Conservation (phyloP, 2,113 vertebrate genomes). For the Clarias magur region DNA sequence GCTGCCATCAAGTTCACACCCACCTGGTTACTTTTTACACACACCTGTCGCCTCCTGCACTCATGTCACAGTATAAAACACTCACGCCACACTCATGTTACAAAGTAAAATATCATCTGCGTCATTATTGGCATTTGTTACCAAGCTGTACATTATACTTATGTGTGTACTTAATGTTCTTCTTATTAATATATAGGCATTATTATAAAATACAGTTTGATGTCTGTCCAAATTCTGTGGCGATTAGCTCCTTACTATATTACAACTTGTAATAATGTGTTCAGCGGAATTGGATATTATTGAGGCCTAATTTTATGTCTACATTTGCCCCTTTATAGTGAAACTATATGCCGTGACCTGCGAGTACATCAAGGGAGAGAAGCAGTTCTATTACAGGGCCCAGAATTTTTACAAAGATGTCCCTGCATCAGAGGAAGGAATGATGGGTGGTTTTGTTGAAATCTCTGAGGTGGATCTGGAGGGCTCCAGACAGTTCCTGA, state of each 20-base stretch:
- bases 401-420: conserved; percentile 91
- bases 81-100: too few relatives aligned
- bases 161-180: too few relatives aligned
- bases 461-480: conserved; percentile 85
- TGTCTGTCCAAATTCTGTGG: background rate
- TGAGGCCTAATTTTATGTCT: conserved; percentile 12
- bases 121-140: too few relatives aligned
- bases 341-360: conserved; percentile 94
- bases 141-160: too few relatives aligned
- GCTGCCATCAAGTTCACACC: too few relatives aligned
- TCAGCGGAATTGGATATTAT: background rate
- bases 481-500: conserved; percentile 85
- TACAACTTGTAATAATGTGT: background rate
- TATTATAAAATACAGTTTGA: background rate
- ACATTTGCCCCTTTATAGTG: conserved; percentile 73
- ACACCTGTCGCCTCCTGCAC: too few relatives aligned
- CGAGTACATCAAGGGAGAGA: conserved; percentile 91
- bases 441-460: conserved; percentile 95
- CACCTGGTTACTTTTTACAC: too few relatives aligned
- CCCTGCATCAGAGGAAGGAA: conserved; percentile 89
- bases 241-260: background rate
- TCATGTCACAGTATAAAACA: too few relatives aligned
- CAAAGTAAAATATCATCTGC: too few relatives aligned
- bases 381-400: conserved; percentile 93
- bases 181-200: background rate